A percentile compares a stretch with the other conserved stretches of the same genome.
Conservation (phyloP, 2,113 vertebrate species). For the Dasyprocta punctata region DNA sequence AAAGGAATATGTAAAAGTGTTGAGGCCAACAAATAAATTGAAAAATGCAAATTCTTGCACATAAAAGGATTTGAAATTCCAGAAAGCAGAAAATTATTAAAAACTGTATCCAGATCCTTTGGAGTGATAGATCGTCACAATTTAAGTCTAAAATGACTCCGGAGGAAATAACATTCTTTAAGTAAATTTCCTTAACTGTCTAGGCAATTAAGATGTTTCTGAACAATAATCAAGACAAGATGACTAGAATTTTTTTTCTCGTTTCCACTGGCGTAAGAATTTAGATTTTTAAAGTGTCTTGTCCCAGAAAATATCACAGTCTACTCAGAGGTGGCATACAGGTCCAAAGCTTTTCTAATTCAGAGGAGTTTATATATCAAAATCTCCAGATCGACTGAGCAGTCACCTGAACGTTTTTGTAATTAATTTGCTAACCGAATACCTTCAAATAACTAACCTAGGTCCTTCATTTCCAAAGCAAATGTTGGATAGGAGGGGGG, state of each 20-base stretch:
- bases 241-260: neutral
- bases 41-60: slow-evolving; percentile 38
- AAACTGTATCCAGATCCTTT: neutral
- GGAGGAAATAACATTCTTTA: neutral
- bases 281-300: neutral
- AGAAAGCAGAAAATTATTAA: neutral
- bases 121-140: neutral
- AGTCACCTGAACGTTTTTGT: neutral
- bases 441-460: neutral
- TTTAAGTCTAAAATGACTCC: neutral
- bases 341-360: neutral
- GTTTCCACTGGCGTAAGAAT: neutral
- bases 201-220: neutral
- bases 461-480: neutral
- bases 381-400: neutral
- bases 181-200: neutral
- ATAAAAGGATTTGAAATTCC: slow-evolving; percentile 18
- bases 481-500: neutral
- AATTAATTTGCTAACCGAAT: neutral
- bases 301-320: neutral
- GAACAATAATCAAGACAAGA: neutral
- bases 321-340: neutral
- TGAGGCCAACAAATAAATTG: slow-evolving; percentile 4
- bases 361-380: neutral
- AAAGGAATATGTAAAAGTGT: slow-evolving; percentile 2